These are phyloP conservation scores for Passer montanus DNA, from an alignment of 2,113 vertebrate genomes.

Conservation along the genomic window DNA sequence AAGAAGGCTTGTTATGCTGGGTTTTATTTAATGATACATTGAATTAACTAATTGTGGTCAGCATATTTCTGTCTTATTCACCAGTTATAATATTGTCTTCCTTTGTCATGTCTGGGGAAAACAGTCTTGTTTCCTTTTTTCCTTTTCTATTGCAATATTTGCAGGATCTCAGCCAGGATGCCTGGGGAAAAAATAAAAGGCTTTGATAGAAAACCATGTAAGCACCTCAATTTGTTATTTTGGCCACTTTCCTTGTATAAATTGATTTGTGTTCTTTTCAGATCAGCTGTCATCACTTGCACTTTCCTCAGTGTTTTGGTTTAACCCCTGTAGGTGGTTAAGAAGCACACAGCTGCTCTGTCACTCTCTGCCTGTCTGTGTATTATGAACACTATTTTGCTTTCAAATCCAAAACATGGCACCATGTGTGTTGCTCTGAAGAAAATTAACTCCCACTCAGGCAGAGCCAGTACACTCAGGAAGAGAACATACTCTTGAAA, in stretches of 20 bases:
- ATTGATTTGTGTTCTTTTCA: conserved; percentile 8
- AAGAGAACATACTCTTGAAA: neutral
- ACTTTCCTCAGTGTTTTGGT: neutral
- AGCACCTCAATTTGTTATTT: neutral
- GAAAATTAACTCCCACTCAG: neutral
- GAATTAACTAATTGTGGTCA: neutral
- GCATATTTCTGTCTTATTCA: neutral
- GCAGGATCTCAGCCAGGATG: neutral
- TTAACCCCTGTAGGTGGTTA: neutral
- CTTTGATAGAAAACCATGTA: neutral
- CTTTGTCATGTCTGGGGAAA: neutral
- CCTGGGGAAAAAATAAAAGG: neutral
- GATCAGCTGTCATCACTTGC: neutral
- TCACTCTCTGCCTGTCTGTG: neutral
- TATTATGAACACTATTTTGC: neutral
- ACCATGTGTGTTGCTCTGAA: neutral
- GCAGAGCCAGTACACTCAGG: neutral
- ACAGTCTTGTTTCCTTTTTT: neutral
- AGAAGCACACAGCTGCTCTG: neutral
- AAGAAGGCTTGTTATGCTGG: neutral
- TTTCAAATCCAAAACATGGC: neutral
- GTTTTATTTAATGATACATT: neutral
- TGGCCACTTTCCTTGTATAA: neutral
- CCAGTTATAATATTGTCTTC: neutral
- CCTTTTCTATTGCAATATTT: neutral